Base-by-base conservation (phyloP, 2,113 vertebrate species). In the Bothrops jararaca region DNA sequence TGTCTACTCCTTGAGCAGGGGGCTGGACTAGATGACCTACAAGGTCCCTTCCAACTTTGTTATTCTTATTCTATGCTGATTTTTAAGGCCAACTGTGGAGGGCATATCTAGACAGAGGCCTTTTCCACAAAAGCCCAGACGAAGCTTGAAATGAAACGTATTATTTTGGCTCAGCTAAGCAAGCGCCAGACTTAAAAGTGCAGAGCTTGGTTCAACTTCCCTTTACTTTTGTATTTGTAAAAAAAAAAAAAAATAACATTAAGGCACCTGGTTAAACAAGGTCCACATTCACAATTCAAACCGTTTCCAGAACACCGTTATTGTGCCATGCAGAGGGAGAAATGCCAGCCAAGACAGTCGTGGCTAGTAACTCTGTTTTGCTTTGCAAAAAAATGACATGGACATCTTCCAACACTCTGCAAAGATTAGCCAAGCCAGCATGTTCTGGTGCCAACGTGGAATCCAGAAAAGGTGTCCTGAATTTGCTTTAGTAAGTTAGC, bases 191-290 rank as follows among this genome's bases (percentile, higher is more conserved):
- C 48, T 80, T 34, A 22, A 54, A n/a, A n/a, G 10, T 15, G 2
- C 29, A 53, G 22, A 29, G 6, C 10, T 80, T 64, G 15, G 48
- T 52, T 2, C 10, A 90, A 39, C 3, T 5, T 3, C 50, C 45
- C 64, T 54, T 22, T n/a, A 15, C 12, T n/a, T 29, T 50, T 20
- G 18, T 29, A 64, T 45, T 64, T 50, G 39, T 60, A 45, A 64
- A 64, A 90, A 64, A 58, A 2, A 89, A 26, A 58, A 11, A 3
- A 45, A n/a, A 34, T 64, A 64, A n/a, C 45, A 86, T 53, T 34
- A 39, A 80, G 45, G 18, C 74, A 91, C 74, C 74, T 91, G 90
- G 56, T 85, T 85, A 86, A 91, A 91, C 74, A 86, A 86, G 90
- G 53, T 48, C 90, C 80, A 53, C 6, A 42, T 91, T 85, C 53